These are phyloP conservation scores for Pseudococcus longispinus DNA, from an alignment of 2,888 invertebrate genomes.

Conservation along the genomic window DNA sequence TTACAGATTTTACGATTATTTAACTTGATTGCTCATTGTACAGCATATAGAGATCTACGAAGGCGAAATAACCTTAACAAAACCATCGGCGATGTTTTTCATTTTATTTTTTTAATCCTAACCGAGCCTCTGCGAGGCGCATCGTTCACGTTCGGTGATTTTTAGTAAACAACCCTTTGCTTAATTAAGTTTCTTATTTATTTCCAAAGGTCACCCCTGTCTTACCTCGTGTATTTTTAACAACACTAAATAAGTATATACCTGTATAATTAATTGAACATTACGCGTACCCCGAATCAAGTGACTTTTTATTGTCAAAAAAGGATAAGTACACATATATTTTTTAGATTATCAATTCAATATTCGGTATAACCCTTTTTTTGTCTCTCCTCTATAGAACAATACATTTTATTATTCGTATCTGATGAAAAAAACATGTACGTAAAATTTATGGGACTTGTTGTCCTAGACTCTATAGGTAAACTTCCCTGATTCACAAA, in stretches of 20 bases:
- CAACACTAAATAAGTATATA: not conserved
- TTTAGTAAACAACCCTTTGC: slow-evolving; percentile 10
- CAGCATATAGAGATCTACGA: not conserved
- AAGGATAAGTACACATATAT: too few relatives aligned
- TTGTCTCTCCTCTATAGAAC: not conserved
- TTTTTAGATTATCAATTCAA: not conserved
- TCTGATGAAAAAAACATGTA: not conserved
- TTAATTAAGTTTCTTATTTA: slow-evolving; percentile 33
- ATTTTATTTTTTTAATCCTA: not conserved
- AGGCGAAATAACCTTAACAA: not conserved
- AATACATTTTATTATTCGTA: not conserved
- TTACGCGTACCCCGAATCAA: not conserved
- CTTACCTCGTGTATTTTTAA: not conserved
- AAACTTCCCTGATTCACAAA: not conserved
- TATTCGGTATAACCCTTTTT: not conserved
- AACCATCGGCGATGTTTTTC: not conserved
- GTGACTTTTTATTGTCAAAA: not conserved
- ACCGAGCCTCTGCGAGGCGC: not conserved
- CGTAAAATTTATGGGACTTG: not conserved
- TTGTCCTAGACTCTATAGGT: not conserved
- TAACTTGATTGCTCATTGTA: slow-evolving; percentile 1
- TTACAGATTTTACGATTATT: slow-evolving; percentile 42
- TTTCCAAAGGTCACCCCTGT: not conserved
- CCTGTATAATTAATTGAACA: slow-evolving; percentile 24
- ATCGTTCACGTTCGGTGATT: slow-evolving; percentile 6